Evolutionary conservation across 2,113 vertebrate species (phyloP).

Genomic region (Hiodon alosoides): DNA sequence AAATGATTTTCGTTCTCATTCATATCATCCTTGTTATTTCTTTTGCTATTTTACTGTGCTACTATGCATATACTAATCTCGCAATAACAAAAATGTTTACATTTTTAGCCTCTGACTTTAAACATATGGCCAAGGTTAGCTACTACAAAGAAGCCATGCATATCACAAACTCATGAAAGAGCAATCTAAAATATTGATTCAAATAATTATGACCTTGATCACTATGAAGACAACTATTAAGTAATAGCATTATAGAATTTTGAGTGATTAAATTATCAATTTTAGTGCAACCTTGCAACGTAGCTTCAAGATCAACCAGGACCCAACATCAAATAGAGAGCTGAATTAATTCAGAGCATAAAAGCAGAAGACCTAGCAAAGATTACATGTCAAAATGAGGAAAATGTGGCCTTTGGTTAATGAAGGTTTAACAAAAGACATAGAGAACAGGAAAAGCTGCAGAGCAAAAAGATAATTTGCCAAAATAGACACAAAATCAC

Average conservation of each 20-base stretch:
- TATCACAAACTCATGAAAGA: no score
- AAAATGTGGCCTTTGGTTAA: neutral
- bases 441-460: neutral
- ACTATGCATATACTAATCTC: no score
- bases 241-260: no score
- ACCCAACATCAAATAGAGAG: neutral
- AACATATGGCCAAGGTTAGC: no score
- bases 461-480: conserved; percentile 6
- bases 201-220: no score
- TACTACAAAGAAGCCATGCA: no score
- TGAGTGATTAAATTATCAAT: no score
- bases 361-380: neutral
- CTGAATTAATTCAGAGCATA: conserved; percentile 2
- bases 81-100: no score
- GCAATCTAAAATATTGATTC: no score
- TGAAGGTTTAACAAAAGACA: neutral
- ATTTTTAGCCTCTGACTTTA: no score
- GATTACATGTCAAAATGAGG: neutral
- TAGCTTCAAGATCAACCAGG: neutral
- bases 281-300: neutral
- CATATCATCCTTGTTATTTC: no score
- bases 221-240: no score
- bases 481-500: neutral
- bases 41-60: neutral
- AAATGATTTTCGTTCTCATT: neutral